Evolutionary conservation across 2,797 vertebrate species (phyloP).

Genomic region (Platalea minor): DNA sequence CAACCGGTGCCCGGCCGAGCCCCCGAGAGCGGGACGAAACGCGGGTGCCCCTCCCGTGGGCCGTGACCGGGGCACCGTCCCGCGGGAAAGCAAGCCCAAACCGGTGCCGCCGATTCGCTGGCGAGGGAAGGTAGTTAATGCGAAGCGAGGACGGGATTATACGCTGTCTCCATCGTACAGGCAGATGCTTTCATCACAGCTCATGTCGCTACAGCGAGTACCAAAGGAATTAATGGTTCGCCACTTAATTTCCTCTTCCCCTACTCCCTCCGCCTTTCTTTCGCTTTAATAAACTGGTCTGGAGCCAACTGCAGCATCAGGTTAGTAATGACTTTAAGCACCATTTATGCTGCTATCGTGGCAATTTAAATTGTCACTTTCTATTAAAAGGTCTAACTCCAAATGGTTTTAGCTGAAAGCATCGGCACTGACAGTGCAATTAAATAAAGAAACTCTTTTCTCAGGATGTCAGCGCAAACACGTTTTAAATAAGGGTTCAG

Average conservation of each 20-base stretch:
- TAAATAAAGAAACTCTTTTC: conserved; percentile 75
- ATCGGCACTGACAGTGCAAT: conserved; percentile 74
- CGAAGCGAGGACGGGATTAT: neutral
- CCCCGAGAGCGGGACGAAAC: neutral
- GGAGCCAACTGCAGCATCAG: conserved; percentile 74
- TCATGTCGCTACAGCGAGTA: conserved; percentile 61
- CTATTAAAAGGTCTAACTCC: conserved; percentile 82
- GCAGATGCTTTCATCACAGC: conserved; percentile 50
- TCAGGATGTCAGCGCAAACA: conserved; percentile 75
- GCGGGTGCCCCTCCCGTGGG: neutral
- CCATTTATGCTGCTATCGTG: conserved; percentile 70
- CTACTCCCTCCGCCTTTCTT: conserved; percentile 65
- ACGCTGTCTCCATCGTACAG: neutral
- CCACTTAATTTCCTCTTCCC: conserved; percentile 56
- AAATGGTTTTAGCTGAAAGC: conserved; percentile 75
- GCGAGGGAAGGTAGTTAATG: neutral
- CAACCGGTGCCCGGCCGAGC: neutral
- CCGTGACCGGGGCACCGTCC: neutral
- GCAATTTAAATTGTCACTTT: conserved; percentile 81
- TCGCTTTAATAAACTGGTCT: conserved; percentile 76
- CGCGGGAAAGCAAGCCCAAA: neutral
- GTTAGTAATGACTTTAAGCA: conserved; percentile 76
- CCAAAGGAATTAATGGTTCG: conserved; percentile 72
- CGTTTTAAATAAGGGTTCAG: conserved; percentile 78
- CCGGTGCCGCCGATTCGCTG: neutral